phyloP scores from a whole-genome alignment of 2,888 invertebrate genomes.

The Ochropleura plecta region DNA sequence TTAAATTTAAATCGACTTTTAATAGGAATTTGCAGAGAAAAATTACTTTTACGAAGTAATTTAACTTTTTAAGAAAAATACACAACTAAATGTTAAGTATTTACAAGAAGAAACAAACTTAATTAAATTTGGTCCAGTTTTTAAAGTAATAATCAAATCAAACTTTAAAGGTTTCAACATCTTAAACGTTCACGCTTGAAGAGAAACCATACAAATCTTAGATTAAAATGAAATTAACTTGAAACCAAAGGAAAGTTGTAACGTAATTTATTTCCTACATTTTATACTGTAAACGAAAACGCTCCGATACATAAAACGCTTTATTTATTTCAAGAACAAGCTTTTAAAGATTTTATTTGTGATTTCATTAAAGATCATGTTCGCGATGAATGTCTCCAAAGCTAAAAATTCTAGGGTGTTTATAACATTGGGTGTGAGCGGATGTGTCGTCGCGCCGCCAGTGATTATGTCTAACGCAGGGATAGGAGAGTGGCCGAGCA shows the following conservation, averaged over 20 bases:
- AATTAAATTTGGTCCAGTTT: slow-evolving; percentile 30
- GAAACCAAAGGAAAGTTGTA: slow-evolving; percentile 68
- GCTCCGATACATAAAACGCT: slow-evolving; percentile 64
- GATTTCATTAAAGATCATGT: slow-evolving; percentile 58
- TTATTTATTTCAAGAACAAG: slow-evolving; percentile 48
- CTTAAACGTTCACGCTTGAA: slow-evolving; percentile 63
- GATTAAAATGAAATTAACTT: slow-evolving; percentile 68
- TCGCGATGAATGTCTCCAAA: slow-evolving; percentile 63
- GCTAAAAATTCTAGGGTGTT: slow-evolving; percentile 72
- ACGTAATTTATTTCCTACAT: slow-evolving; percentile 30
- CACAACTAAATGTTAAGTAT: not conserved
- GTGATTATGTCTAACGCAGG: slow-evolving; percentile 90
- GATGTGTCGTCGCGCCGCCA: slow-evolving; percentile 81
- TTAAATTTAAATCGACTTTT: slow-evolving; percentile 63
- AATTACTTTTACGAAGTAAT: slow-evolving; percentile 13
- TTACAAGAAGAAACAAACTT: slow-evolving; percentile 12
- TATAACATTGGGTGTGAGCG: slow-evolving; percentile 71
- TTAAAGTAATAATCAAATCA: slow-evolving; percentile 37
- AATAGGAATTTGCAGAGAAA: slow-evolving; percentile 39
- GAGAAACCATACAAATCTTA: slow-evolving; percentile 69
- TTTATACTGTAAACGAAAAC: slow-evolving; percentile 56
- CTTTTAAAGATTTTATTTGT: slow-evolving; percentile 41
- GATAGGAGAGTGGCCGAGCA: slow-evolving; percentile 88
- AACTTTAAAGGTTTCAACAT: slow-evolving; percentile 63
- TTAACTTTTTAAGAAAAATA: slow-evolving; percentile 13